phyloP scores from a whole-genome alignment of 30 jellyfish, hydroid and myxozoan species.

The Aurelia aurita complex sp. Pacific region DNA sequence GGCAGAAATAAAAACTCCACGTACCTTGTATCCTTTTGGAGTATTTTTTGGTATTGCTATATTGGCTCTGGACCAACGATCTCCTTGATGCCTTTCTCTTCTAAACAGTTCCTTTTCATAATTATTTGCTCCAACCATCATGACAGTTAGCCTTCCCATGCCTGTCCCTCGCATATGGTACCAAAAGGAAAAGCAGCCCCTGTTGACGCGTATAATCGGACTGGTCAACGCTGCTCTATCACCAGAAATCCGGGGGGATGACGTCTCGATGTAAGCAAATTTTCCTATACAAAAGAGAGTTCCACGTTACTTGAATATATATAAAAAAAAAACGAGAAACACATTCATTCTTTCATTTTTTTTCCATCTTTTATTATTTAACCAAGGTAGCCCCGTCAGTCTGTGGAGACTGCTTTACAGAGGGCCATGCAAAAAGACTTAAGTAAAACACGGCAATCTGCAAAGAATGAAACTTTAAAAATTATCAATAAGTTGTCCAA shows the following conservation, averaged over 20 bases:
- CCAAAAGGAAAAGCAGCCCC: slow-evolving; percentile 93
- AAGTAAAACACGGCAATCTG: too few species aligned
- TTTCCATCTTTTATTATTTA: too few species aligned
- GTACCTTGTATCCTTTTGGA: slow-evolving; percentile 54
- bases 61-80: slow-evolving; percentile 64
- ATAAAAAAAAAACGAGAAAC: too few species aligned
- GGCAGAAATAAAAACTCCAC: neutral
- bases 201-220: slow-evolving; percentile 32
- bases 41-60: slow-evolving; percentile 27
- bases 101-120: slow-evolving; percentile 30
- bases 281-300: slow-evolving; percentile 12
- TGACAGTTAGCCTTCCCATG: slow-evolving; percentile 72
- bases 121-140: slow-evolving; percentile 17
- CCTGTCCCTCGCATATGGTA: slow-evolving; percentile 86
- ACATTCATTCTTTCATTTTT: too few species aligned
- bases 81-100: slow-evolving; percentile 75
- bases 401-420: too few species aligned
- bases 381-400: too few species aligned
- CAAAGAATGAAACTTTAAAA: too few species aligned
- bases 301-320: too few species aligned
- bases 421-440: too few species aligned
- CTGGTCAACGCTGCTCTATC: slow-evolving; percentile 72
- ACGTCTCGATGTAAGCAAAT: slow-evolving; percentile 91
- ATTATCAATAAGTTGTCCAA: too few species aligned
- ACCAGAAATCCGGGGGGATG: slow-evolving; percentile 68